Evolutionary conservation across 1,140 invertebrate species (phyloP).

Genomic region (Cydia fagiglandana): DNA sequence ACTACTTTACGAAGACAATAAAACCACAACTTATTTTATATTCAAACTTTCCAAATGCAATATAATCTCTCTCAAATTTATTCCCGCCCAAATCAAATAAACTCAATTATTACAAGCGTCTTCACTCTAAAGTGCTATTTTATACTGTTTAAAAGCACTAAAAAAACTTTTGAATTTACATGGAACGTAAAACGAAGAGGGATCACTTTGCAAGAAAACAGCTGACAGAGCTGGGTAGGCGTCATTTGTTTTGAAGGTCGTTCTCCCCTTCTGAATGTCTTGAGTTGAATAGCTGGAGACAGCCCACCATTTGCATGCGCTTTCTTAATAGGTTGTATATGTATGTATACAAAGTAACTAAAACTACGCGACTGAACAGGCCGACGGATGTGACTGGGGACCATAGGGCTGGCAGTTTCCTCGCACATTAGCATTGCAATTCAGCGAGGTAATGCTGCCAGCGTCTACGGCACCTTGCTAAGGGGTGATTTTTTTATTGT

Average conservation of each 20-base stretch:
- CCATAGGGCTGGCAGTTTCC: too few relatives aligned
- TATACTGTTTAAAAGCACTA: constrained; percentile 1
- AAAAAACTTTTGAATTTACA: constrained; percentile 14
- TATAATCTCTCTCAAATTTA: background rate
- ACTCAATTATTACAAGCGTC: background rate
- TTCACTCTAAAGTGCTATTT: constrained; percentile 2
- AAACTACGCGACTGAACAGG: too few relatives aligned
- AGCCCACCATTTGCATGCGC: background rate
- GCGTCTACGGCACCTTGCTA: too few relatives aligned
- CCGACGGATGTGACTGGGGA: too few relatives aligned
- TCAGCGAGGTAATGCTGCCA: too few relatives aligned
- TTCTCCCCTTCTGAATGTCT: background rate
- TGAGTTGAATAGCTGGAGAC: background rate
- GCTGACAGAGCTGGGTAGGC: background rate
- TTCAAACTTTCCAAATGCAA: background rate
- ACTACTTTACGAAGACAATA: background rate
- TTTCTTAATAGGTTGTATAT: background rate
- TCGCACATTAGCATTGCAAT: too few relatives aligned
- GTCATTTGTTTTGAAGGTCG: constrained; percentile 1
- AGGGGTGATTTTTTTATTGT: too few relatives aligned
- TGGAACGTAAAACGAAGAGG: background rate
- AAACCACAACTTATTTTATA: background rate
- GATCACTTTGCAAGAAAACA: background rate
- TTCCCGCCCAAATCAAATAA: background rate
- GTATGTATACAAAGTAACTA: too few relatives aligned